Evolutionary conservation across 35 echinoderm and acorn worm genomes (phyloP), one percentile per base, ranked within the genome.

Genomic region (Diadema setosum): DNA sequence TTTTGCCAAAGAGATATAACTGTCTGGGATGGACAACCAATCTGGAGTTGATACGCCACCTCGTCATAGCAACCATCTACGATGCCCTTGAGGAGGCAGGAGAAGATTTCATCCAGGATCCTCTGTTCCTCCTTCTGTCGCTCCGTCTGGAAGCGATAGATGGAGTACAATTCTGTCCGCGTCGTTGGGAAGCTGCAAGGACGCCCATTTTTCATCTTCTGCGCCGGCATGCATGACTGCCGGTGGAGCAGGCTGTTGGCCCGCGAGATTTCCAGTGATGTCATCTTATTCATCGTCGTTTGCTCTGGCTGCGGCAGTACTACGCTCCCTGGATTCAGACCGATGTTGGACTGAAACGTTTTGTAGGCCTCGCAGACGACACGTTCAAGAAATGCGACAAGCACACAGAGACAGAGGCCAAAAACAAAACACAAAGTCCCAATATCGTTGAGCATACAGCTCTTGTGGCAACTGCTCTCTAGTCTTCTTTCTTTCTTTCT

Each of bases 51-150:
- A n/a, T n/a, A 78, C 73, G 30, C 4, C 75, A 93, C 91, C 94
- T 97, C 94, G 90, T 97, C 87, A 58, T 92, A 97, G 39, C 91
- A 93, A 18, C 94, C 90, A 60, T 90, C 80, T 14, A 97, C 59
- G 7, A 97, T 83, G 9, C 90, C 94, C 39, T 81, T 93, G 59
- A 90, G 75, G 6, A 93, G 63, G 11, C 91, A 91, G 5, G 49
- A 52, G 42, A 92, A 97, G 27, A 97, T 96, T 33, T 91, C 85
- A 88, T 91, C 94, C 90, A 96, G 56, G 5, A 90, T 92, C 7
- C 73, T 33, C 73, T 78, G 73, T 36, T 78, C 73, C 57, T 92
- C 84, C 40, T 84, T 81, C 70, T 96, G 94, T 37, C 82, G 58
- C n/a, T 80, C 85, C 29, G 46, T 21, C 21, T 55, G 69, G 36